Evolutionary conservation across 2,797 vertebrate genomes (phyloP), one percentile per base, ranked within the genome.

Genomic region (Silurus lanzhouensis): DNA sequence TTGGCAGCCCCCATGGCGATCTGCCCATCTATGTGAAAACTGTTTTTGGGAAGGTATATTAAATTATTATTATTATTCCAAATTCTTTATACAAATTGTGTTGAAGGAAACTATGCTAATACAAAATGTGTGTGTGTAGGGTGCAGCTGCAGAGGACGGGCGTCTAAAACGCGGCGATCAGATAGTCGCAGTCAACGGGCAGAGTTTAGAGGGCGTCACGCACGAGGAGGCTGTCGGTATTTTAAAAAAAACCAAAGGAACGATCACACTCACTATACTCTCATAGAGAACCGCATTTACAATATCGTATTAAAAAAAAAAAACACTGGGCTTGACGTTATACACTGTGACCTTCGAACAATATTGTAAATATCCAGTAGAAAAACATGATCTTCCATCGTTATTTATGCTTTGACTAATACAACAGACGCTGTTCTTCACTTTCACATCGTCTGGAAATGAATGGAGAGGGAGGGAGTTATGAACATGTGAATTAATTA

Each of bases 21-120:
- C 90, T 99, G 84, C 98, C 98, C 1, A 99, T 99, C 92, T 99
- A 99, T 82, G 96, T 99, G 20, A 99, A 99, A 93, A 99, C 98
- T 0, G 97, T 99, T 67, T 99, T 99, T 90, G 96, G 95, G 84
- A 99, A 99, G 96, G 98, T 98, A 83, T 2, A 8, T 52, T 52
- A 66, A 1, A 0, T 13, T 57, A 3, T 20, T 5, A 66, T 81
- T 20, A 52, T 15, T 52, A 27, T 66, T 64, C 22, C 48, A 1
- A 27, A n/a, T n/a, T 22, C 7, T 70, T 9, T 52, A 48, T 55
- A 27, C 13, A 66, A 64, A 20, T 57, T 55, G 17, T 2, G 20
- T 10, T 66, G 7, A 63, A 63, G 15, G n/a, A 8, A 74, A 25
- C 6, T 78, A 46, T 71, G 48, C 55, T n/a, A 19, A 71, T 55